phyloP scores from a whole-genome alignment of 2,113 vertebrate genomes.

The Eretmochelys imbricata region DNA sequence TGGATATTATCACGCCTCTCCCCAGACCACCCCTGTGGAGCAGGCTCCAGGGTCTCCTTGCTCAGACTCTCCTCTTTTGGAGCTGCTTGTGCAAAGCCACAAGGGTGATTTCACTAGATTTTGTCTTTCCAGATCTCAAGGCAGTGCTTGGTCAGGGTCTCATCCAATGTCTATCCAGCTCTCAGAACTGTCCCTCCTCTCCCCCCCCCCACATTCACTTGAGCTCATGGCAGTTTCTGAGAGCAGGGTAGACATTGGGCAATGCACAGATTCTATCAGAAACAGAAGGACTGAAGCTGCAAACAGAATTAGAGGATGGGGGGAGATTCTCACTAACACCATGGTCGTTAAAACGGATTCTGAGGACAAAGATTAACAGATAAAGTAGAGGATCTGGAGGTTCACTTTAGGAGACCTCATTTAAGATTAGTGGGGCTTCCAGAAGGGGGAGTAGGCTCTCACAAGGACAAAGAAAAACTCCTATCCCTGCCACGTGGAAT shows the following conservation, averaged over 20 bases:
- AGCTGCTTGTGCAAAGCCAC: background rate
- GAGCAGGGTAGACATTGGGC: background rate
- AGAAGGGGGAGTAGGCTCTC: background rate
- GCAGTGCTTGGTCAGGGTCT: background rate
- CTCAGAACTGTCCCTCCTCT: background rate
- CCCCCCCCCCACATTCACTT: too few species aligned
- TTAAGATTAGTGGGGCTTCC: conserved; percentile 19
- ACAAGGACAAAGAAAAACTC: background rate
- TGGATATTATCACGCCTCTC: too few species aligned
- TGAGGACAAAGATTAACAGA: conserved; percentile 17
- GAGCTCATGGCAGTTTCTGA: background rate
- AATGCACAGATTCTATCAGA: background rate
- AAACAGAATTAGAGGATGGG: conserved; percentile 1
- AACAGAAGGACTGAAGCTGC: background rate
- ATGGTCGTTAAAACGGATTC: background rate
- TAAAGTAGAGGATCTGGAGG: background rate
- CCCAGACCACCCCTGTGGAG: background rate
- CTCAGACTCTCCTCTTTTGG: background rate
- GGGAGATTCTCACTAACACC: conserved; percentile 25
- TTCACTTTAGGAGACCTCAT: background rate
- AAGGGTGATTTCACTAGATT: background rate
- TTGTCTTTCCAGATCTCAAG: background rate
- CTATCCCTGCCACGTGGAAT: background rate
- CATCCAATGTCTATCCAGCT: background rate
- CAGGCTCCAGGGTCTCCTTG: background rate